phyloP scores from a whole-genome alignment of 2,797 vertebrate species.

The Spondyliosoma cantharus region DNA sequence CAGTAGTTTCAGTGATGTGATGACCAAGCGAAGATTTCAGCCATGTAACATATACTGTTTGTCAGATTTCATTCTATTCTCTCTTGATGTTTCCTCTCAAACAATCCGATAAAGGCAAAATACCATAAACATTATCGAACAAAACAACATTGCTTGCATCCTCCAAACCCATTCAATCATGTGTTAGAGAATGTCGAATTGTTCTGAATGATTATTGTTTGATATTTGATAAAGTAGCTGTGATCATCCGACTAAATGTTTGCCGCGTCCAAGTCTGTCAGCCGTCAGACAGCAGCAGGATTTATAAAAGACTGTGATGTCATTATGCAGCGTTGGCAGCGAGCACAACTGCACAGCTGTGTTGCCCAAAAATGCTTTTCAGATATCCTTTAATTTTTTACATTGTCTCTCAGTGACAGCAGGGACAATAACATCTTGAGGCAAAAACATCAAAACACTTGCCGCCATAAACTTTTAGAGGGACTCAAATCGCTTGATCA shows the following conservation, averaged over 20 bases:
- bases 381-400: neutral
- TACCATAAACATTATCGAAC: neutral
- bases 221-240: slow-evolving; percentile 4
- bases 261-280: slow-evolving; percentile 1
- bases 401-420: neutral
- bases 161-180: slow-evolving; percentile 10
- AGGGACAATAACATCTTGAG: neutral
- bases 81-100: slow-evolving; percentile 20
- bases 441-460: slow-evolving; percentile 4
- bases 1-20: slow-evolving; percentile 7
- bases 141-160: slow-evolving; percentile 8
- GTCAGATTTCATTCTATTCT: slow-evolving; percentile 8
- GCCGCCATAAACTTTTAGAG: neutral
- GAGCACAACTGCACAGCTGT: slow-evolving; percentile 3
- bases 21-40: slow-evolving; percentile 4
- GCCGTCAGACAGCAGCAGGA: neutral
- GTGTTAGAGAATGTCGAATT: neutral
- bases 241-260: neutral
- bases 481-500: neutral
- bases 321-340: neutral
- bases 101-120: slow-evolving; percentile 36
- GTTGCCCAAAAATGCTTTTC: slow-evolving; percentile 18
- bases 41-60: neutral
- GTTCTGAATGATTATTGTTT: slow-evolving; percentile 5
- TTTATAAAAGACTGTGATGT: slow-evolving; percentile 23